Evolutionary conservation across 2,797 vertebrate genomes (phyloP).

Genomic region (Allobates femoralis): DNA sequence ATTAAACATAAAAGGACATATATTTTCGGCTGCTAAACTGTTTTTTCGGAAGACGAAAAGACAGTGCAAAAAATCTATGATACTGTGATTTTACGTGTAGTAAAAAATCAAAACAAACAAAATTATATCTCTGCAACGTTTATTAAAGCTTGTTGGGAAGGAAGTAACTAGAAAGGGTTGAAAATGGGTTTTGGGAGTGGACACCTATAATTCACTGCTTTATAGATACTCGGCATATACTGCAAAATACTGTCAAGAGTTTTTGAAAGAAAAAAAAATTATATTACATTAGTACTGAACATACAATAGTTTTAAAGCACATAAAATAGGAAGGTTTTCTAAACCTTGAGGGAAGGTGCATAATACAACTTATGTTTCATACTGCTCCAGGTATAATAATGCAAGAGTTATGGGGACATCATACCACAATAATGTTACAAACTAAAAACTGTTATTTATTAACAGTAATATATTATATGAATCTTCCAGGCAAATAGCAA

Average conservation of each 20-base stretch:
- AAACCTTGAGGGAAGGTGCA: neutral
- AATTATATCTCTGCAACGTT: conserved; percentile 11
- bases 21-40: conserved; percentile 2
- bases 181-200: neutral
- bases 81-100: neutral
- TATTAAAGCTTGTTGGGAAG: neutral
- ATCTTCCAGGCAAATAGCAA: neutral
- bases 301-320: neutral
- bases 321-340: neutral
- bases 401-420: neutral
- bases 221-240: neutral
- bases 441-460: neutral
- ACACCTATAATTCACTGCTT: too few species aligned
- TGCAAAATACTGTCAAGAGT: neutral
- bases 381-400: neutral
- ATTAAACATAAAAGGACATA: neutral
- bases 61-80: neutral
- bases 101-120: conserved; percentile 37
- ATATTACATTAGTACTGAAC: neutral
- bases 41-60: neutral
- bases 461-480: neutral
- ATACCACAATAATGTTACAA: neutral
- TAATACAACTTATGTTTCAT: neutral
- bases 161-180: neutral
- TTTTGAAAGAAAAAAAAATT: neutral